Conservation (phyloP, 2,797 vertebrate genomes). For the Gambelia wislizenii region DNA sequence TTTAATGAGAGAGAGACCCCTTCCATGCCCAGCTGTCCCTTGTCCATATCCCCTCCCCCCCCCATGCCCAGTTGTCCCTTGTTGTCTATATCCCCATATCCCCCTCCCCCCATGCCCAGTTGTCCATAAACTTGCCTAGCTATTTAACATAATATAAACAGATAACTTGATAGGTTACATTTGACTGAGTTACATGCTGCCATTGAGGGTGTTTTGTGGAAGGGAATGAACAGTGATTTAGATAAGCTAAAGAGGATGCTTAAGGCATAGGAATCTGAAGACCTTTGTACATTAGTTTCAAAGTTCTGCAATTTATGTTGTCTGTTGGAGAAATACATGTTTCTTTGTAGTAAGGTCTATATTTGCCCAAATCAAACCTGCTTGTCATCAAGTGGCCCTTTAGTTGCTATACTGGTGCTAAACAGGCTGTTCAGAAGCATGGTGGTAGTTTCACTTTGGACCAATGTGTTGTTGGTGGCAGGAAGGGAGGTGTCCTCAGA, state of each 20-base stretch:
- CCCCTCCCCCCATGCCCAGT: too few species aligned
- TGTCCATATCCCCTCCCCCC: too few species aligned
- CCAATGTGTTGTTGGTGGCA: conserved; percentile 18
- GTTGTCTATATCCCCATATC: too few species aligned
- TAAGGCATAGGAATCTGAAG: conserved; percentile 44
- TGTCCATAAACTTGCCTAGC: conserved; percentile 33
- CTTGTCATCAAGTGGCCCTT: conserved; percentile 8
- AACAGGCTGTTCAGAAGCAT: conserved; percentile 32
- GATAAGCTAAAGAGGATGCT: conserved; percentile 24
- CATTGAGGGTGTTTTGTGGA: background rate
- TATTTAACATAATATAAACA: conserved; percentile 39
- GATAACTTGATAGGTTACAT: conserved; percentile 30
- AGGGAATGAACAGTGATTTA: conserved; percentile 39
- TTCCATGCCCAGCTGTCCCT: conserved; percentile 19
- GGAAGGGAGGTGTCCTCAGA: conserved; percentile 6
- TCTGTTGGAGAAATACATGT: conserved; percentile 23
- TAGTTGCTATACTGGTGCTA: conserved; percentile 37
- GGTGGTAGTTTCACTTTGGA: conserved; percentile 43
- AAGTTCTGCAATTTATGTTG: conserved; percentile 41
- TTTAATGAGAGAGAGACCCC: background rate
- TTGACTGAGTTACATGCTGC: conserved; percentile 29
- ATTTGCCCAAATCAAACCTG: conserved; percentile 29
- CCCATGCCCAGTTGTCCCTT: background rate
- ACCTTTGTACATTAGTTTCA: conserved; percentile 26
- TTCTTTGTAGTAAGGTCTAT: conserved; percentile 46